Evolutionary conservation across 2,888 invertebrate species (phyloP).

Genomic region (Spisula subtruncata): DNA sequence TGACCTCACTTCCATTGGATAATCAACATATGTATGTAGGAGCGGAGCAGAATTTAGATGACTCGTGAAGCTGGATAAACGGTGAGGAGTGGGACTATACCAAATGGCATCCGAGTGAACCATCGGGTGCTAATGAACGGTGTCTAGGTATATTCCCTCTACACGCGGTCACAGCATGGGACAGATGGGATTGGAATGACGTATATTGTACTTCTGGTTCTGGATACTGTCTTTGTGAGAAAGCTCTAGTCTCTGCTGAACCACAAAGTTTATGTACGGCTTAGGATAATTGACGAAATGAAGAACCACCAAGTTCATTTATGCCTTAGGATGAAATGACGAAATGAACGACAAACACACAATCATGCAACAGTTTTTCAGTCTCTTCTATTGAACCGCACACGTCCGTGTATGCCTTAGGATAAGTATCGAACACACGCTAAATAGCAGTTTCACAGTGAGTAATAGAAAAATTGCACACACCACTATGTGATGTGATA

Average conservation of each 20-base stretch:
- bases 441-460: too few relatives aligned
- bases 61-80: neutral
- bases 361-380: too few relatives aligned
- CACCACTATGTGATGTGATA: too few relatives aligned
- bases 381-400: too few relatives aligned
- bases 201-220: neutral
- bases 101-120: neutral
- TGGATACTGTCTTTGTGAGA: constrained; percentile 5
- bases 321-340: too few relatives aligned
- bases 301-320: too few relatives aligned
- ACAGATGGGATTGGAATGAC: neutral
- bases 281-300: neutral
- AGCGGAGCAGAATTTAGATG: neutral
- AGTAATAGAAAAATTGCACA: too few relatives aligned
- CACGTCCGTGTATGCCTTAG: too few relatives aligned
- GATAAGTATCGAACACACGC: too few relatives aligned
- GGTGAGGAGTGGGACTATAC: neutral
- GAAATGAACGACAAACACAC: too few relatives aligned
- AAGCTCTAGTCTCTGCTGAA: neutral
- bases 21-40: neutral
- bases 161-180: neutral
- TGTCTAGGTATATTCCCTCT: neutral
- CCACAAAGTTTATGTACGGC: neutral
- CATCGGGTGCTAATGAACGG: neutral
- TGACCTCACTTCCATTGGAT: neutral